Evolutionary conservation across 2,888 invertebrate species (phyloP).

Genomic region (Meiosimyza platycephala): DNA sequence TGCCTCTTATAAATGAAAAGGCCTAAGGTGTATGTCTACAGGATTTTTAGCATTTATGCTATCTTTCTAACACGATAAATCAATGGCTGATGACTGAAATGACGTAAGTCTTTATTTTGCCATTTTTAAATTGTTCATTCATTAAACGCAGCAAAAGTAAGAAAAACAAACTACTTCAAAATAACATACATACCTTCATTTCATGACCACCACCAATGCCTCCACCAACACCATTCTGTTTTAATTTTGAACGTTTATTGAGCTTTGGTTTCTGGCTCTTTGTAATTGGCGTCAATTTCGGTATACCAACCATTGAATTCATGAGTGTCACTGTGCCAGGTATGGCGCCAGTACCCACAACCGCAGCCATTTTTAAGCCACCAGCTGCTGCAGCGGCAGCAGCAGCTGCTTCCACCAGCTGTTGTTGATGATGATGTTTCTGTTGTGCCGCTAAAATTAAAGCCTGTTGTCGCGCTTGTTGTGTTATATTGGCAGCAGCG

Average conservation of each 20-base stretch:
- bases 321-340: constrained; percentile 56
- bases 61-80: too few species aligned
- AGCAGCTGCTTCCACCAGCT: constrained; percentile 54
- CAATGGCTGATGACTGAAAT: too few species aligned
- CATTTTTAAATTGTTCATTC: too few species aligned
- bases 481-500: constrained; percentile 47
- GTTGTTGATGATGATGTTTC: constrained; percentile 56
- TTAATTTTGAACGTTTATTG: constrained; percentile 65
- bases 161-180: background rate
- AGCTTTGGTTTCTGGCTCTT: constrained; percentile 64
- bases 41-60: too few species aligned
- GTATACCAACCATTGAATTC: constrained; percentile 66
- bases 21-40: too few species aligned
- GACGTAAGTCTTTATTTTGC: too few species aligned
- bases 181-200: constrained; percentile 4
- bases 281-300: constrained; percentile 66
- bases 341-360: constrained; percentile 56
- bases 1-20: too few species aligned
- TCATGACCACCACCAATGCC: constrained; percentile 8
- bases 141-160: too few species aligned
- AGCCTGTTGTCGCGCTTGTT: constrained; percentile 62
- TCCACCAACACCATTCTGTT: constrained; percentile 62
- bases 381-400: constrained; percentile 49
- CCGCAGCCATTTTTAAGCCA: constrained; percentile 57
- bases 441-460: constrained; percentile 60